These are phyloP conservation scores for Furnarius figulus DNA, from an alignment of 2,113 vertebrate species.

Conservation along the genomic window DNA sequence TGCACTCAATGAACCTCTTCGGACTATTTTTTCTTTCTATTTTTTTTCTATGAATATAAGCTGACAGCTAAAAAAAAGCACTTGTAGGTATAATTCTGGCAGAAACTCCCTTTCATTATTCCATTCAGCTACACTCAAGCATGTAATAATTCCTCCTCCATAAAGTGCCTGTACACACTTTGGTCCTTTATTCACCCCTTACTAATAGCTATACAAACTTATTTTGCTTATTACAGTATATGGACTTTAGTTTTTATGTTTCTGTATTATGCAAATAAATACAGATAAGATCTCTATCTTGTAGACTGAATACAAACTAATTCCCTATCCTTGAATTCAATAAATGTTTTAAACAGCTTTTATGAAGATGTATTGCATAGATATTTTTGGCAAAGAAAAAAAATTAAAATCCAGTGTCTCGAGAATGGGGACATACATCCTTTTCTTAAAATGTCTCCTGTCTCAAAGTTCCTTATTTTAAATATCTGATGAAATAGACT, in stretches of 20 bases:
- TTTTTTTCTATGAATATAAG: background rate
- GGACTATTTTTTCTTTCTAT: background rate
- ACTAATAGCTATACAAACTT: constrained; percentile 12
- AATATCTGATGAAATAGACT: background rate
- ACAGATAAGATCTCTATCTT: background rate
- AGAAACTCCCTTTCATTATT: background rate
- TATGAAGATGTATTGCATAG: background rate
- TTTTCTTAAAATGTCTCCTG: background rate
- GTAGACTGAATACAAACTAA: background rate
- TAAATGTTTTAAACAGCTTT: background rate
- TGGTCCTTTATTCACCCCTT: background rate
- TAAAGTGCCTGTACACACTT: background rate
- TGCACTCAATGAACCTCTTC: accelerated
- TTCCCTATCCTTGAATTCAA: background rate
- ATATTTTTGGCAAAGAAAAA: background rate
- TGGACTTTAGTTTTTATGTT: background rate
- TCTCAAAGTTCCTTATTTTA: background rate
- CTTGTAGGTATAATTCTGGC: background rate
- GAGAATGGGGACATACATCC: background rate
- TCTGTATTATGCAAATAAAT: constrained; percentile 25
- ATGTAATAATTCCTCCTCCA: background rate
- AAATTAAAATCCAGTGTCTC: background rate
- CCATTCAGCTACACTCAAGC: background rate
- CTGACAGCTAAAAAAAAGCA: background rate
- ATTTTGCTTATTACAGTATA: constrained; percentile 19